phyloP scores from a whole-genome alignment of 1,140 invertebrate species.

The Melipona quadrifasciata region DNA sequence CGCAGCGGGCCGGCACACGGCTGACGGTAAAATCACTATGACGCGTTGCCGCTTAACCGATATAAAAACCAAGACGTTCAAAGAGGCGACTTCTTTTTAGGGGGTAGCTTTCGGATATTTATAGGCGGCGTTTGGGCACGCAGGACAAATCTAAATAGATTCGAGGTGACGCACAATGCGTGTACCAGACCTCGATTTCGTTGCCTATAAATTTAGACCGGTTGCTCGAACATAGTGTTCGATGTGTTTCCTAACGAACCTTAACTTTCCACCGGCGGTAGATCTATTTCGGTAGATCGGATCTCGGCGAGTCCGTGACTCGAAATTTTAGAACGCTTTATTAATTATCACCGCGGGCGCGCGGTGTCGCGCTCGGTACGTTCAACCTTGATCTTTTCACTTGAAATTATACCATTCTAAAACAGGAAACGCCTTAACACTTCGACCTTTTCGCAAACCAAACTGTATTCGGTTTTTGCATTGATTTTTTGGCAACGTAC shows the following conservation, averaged over 20 bases:
- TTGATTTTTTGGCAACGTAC: background rate
- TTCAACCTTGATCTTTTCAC: background rate
- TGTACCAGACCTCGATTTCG: slow-evolving; percentile 39
- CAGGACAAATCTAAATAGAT: slow-evolving; percentile 30
- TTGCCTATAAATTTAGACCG: slow-evolving; percentile 29
- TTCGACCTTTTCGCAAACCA: background rate
- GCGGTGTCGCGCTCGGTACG: background rate
- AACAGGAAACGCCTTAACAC: background rate
- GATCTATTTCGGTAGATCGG: background rate
- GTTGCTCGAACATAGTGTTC: slow-evolving; percentile 10
- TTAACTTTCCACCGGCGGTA: background rate
- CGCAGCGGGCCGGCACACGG: too few relatives aligned
- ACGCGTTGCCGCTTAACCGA: background rate
- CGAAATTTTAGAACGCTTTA: background rate
- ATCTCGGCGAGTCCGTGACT: background rate
- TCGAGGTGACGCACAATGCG: slow-evolving; percentile 34
- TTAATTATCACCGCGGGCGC: background rate
- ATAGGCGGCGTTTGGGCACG: slow-evolving; percentile 30
- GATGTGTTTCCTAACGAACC: background rate
- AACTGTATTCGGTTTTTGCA: background rate
- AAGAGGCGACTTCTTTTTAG: slow-evolving; percentile 7
- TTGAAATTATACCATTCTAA: background rate
- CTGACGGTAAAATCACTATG: background rate
- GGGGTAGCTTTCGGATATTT: slow-evolving; percentile 14
- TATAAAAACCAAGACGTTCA: background rate